Conservation (phyloP, 2,888 invertebrate genomes). For the Cataglyphis altisquamis region DNA sequence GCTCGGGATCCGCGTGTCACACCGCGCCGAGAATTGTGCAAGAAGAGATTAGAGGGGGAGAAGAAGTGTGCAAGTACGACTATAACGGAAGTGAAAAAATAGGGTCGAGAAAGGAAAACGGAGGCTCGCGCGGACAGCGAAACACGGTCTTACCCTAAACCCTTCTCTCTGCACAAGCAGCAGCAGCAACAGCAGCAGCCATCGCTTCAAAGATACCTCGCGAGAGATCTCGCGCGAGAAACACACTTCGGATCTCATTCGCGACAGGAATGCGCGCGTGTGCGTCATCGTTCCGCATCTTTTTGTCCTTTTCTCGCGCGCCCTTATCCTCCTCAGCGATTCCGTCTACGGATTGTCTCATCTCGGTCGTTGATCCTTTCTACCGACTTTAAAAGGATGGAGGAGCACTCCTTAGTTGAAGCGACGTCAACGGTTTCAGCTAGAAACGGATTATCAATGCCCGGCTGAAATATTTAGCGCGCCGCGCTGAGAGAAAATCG, state of each 20-base stretch:
- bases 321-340: conserved; percentile 42
- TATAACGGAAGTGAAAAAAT: not conserved
- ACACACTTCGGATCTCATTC: conserved; percentile 69
- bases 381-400: conserved; percentile 44
- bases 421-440: conserved; percentile 53
- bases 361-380: conserved; percentile 63
- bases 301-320: conserved; percentile 52
- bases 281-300: conserved; percentile 55
- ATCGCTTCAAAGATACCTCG: conserved; percentile 70
- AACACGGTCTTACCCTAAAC: conserved; percentile 69
- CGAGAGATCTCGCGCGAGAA: conserved; percentile 64
- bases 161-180: conserved; percentile 51
- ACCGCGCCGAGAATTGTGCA: conserved; percentile 70
- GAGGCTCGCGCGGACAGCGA: conserved; percentile 61
- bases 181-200: conserved; percentile 50
- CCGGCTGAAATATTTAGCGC: conserved; percentile 56
- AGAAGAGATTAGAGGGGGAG: conserved; percentile 72
- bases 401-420: conserved; percentile 51
- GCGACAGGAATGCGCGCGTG: conserved; percentile 52
- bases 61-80: not conserved
- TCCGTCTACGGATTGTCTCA: conserved; percentile 61
- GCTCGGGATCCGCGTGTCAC: conserved; percentile 77
- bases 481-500: conserved; percentile 43
- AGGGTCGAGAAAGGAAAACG: conserved; percentile 12
- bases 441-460: conserved; percentile 56